Evolutionary conservation across 2,113 vertebrate species (phyloP), one percentile per base, ranked within the genome.

Genomic region (Diadophis punctatus): DNA sequence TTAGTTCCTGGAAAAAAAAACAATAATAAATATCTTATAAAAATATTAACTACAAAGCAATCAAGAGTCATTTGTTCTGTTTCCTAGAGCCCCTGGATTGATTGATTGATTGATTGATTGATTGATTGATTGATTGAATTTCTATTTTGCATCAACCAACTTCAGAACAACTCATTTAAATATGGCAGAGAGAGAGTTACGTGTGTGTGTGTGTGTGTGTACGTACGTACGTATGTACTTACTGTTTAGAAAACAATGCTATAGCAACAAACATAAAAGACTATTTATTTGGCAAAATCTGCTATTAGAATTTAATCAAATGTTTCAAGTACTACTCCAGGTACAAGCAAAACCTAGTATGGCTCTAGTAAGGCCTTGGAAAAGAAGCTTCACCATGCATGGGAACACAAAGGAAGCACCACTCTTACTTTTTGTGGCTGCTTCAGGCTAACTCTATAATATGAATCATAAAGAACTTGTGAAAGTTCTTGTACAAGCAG

Each of bases 1-100:
- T 92, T 56, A 95, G 30, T 86, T 95, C 95, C 93, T 97, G 93
- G 87, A 96, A 93, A 93, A 93, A 97, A 80, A 96, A 92, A 90
- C n/a, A 39, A 16, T 18, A 80, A 96, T 55, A 88, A 88, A 93
- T 1, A 88, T 85, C 4, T 20, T 96, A 94, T 92, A 95, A 94
- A 74, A 95, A 94, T 88, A 90, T 49, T 90, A 90, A 94, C 93
- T 90, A 91, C 46, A 56, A 90, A 23, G 22, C 14, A 93, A 95
- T 94, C 93, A 94, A 95, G 93, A 96, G 90, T 94, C 94, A 95
- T 93, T 96, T 97, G 87, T 52, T 94, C 39, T 87, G 93, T 95
- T 95, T 92, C 95, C 95, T 96, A 91, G 93, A 96, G 88, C 89
- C 95, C 92, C 92, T 95, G 95, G 34, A 34, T 18, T 34, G 11